phyloP scores from a whole-genome alignment of 2,113 vertebrate genomes.

The Isurus oxyrinchus region DNA sequence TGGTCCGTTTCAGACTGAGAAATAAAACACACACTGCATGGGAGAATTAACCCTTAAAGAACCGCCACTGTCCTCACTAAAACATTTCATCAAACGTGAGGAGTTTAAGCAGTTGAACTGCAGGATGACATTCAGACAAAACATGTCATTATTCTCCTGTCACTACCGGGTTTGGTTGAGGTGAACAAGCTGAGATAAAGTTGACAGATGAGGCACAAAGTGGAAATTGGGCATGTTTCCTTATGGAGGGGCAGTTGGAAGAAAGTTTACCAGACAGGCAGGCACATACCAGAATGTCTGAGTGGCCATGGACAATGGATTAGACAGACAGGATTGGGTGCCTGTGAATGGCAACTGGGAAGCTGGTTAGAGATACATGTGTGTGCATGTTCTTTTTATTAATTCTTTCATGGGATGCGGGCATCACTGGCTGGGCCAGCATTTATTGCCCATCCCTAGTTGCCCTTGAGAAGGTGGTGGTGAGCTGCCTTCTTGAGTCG shows the following conservation, averaged over 20 bases:
- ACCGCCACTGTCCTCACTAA: background rate
- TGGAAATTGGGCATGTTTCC: background rate
- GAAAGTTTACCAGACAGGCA: background rate
- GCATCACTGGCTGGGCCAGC: too few species aligned
- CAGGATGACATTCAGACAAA: background rate
- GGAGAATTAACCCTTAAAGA: background rate
- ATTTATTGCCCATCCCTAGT: too few species aligned
- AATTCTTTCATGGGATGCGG: too few species aligned
- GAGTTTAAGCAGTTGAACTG: background rate
- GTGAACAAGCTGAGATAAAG: background rate
- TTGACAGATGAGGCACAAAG: background rate
- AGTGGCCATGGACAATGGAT: background rate
- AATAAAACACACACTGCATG: background rate
- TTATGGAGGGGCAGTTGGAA: too few species aligned
- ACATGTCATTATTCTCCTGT: background rate
- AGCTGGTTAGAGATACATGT: background rate
- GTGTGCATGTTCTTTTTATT: too few species aligned
- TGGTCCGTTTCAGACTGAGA: background rate
- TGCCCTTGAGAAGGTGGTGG: too few species aligned
- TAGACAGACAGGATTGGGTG: background rate
- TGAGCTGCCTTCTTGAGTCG: too few species aligned
- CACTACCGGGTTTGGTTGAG: background rate
- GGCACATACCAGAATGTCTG: background rate
- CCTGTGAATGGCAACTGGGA: background rate
- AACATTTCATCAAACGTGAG: background rate